Base-by-base conservation (phyloP, 2,797 vertebrate species). In the Acrocephalus scirpaceus region DNA sequence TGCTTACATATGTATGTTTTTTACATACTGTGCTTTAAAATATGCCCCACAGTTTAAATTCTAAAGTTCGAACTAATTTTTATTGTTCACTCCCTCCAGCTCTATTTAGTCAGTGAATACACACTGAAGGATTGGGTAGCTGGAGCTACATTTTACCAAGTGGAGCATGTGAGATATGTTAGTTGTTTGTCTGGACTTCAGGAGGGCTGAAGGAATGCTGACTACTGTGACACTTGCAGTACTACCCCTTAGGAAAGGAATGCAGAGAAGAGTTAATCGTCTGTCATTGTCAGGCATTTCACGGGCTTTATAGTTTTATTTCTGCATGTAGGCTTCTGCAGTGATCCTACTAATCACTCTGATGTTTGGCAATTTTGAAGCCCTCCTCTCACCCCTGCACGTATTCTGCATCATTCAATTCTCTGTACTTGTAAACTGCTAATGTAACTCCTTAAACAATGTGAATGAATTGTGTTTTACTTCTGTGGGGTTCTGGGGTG, bases 241-340 rank as follows among this genome's bases (percentile, higher is more conserved):
- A 54, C 88, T 91, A 70, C 56, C 16, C 74, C 54, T 87, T 92
- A 45, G 34, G 58, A 96, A 92, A 88, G 79, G 82, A 88, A 79
- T 92, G 70, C 30, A 51, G 81, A 61, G 71, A 69, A 76, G 45
- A 20, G 17, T 58, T 10, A 23, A 18, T 65, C 27, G 30, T 88
- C 54, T 74, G 40, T 65, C 57, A 16, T 61, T 58, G 65, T 25
- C 22, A 13, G 32, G 62, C 36, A 27, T 78, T 95, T 80, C 45
- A 30, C 8, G 13, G 45, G 30, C 72, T 71, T 64, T 53, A 18
- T 29, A 29, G 32, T 62, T 92, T 87, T 80, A 42, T 88, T 91
- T 29, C 23, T 6, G 2, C 20, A 14, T 36, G 36, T 36, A 44
- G 32, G 26, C 48, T 84, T 85, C 60, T 67, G 40, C n/a, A 64